Evolutionary conservation across 2,797 vertebrate species (phyloP), one percentile per base, ranked within the genome.

Genomic region (Scomberomorus guttatus): DNA sequence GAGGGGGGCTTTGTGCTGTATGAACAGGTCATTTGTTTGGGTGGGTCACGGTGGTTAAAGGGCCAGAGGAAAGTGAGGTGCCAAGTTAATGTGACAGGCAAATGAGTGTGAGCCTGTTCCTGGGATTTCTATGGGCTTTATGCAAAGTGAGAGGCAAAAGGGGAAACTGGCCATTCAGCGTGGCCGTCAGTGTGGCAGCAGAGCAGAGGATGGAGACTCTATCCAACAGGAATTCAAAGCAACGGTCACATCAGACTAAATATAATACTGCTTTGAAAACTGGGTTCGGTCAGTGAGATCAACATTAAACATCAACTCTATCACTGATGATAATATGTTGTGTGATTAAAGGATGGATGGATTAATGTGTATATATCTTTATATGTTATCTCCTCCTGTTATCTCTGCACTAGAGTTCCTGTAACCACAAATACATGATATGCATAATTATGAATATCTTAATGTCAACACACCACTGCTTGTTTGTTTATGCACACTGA

Each of bases 51-150:
- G 77, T 61, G 85, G 79, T 88, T 84, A 83, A 86, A 79, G 79
- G 76, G 72, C 82, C 84, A 58, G 72, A 80, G 83, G 79, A 88
- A 88, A 87, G 86, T 48, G 73, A 92, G 85, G 87, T 89, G 90
- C 89, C 87, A 86, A 89, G 81, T 91, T 89, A 91, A 93, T 91
- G 90, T 90, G 88, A 89, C 91, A 90, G 90, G 86, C 89, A 93
- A 92, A 92, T 90, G 79, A 89, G 87, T 50, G 58, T 54, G 71
- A 86, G 87, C 66, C 72, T 82, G 73, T 92, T 92, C 83, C 84
- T 81, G 76, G 79, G 81, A 81, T 87, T 87, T 94, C 87, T 90
- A 88, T 82, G 86, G 87, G 67, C 87, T 88, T 81, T 79, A 89
- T 91, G 89, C 91, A 92, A 89, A 92, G 76, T 13, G 39, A 72